These are phyloP conservation scores for Acromyrmex echinatior DNA, from an alignment of 1,140 invertebrate species.

Conservation along the genomic window DNA sequence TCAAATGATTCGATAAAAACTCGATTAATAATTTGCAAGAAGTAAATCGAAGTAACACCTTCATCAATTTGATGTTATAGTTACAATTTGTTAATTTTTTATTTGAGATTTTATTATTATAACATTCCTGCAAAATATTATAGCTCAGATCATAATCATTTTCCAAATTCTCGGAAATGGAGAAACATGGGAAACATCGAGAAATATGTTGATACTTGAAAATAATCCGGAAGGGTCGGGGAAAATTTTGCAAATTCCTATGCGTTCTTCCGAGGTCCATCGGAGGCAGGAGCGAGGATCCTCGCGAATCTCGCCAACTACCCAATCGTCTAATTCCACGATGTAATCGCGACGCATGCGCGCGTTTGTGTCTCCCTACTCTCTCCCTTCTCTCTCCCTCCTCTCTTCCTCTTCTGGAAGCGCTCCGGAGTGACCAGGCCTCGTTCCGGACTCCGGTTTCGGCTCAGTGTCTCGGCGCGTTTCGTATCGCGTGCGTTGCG, in stretches of 20 bases:
- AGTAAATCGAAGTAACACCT: neutral
- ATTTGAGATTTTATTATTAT: neutral
- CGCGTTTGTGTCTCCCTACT: conserved; percentile 43
- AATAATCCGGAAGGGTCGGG: neutral
- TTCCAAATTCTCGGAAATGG: neutral
- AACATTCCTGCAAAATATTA: neutral
- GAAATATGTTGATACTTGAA: neutral
- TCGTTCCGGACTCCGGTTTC: conserved; percentile 56
- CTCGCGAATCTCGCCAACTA: conserved; percentile 43
- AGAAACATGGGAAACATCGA: neutral
- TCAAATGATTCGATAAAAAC: neutral
- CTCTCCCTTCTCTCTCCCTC: neutral
- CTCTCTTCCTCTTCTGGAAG: conserved; percentile 9
- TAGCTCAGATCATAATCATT: neutral
- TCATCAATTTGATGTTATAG: too few species aligned
- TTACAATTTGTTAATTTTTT: neutral
- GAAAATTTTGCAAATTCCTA: conserved; percentile 27
- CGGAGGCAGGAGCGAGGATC: conserved; percentile 10
- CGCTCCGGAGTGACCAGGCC: conserved; percentile 55
- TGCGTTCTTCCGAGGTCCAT: neutral
- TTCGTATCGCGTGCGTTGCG: conserved; percentile 30
- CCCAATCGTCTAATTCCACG: conserved; percentile 53
- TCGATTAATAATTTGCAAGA: neutral
- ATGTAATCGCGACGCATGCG: conserved; percentile 54
- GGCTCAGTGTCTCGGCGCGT: conserved; percentile 72